Evolutionary conservation across 2,888 invertebrate species (phyloP), one percentile per base, ranked within the genome.

Genomic region (Melanchra persicariae): DNA sequence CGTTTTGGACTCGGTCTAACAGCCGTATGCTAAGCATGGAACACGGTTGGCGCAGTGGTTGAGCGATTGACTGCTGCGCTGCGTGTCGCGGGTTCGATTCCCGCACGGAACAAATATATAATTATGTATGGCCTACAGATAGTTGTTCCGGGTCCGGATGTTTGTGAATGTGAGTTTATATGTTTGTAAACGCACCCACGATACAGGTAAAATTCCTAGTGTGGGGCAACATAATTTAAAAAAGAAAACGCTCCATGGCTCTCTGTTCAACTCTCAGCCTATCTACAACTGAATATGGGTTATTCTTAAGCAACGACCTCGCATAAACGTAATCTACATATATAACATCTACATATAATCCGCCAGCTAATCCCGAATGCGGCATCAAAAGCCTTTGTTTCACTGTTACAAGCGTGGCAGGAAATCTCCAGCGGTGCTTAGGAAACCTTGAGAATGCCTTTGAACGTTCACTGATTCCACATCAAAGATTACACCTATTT

Each of bases 301-400:
- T n/a, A 47, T 61, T 10, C 9, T 68, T 10, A n/a, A 24, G 54
- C 70, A 54, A 37, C n/a, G 9, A 70, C 59, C 49, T 70, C 40
- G 40, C 8, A 5, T 40, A 8, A 59, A 12, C 12, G 22, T n/a
- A 47, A 37, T 8, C 26, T 60, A 51, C 37, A 19, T 68, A 45
- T 40, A 17, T n/a, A 15, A 68, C 10, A 19, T 40, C 17, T 52
- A 47, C 24, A 24, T 26, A 47, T 52, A 74, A 74, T 77, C 52
- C 30, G 30, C 22, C 22, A 70, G 61, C 19, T 77, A 62, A 74
- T 62, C 47, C 47, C 12, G 12, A 55, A 77, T 40, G 51, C 22
- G 60, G 19, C 15, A 47, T 58, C 40, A 62, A 77, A 74, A 15
- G 62, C 58, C 47, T 77, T 74, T 70, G 71, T 75, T 77, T 75